Percentiles rank a stretch among this genome's conserved stretches.
Evolutionary conservation across 2,888 invertebrate genomes (phyloP).

Genomic region (Lochmaea crataegi): DNA sequence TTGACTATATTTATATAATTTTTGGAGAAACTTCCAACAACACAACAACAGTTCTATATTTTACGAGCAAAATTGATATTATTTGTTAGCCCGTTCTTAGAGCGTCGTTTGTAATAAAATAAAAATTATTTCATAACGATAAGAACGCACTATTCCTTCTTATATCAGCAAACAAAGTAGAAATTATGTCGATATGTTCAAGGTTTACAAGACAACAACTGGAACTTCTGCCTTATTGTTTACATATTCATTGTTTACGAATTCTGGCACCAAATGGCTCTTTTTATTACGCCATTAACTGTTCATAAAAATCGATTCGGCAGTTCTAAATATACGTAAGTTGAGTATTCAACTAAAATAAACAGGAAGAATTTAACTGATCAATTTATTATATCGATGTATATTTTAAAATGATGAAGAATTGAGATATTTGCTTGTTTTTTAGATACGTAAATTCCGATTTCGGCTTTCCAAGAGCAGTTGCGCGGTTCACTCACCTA

Average conservation of each 20-base stretch:
- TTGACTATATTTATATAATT: too few relatives aligned
- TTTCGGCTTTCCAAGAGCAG: too few relatives aligned
- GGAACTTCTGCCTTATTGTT: background rate
- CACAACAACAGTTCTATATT: too few relatives aligned
- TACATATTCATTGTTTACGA: conserved; percentile 17
- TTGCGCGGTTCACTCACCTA: too few relatives aligned
- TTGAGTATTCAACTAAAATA: conserved; percentile 20
- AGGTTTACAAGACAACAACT: background rate
- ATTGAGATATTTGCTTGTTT: background rate
- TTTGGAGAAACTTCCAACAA: too few relatives aligned
- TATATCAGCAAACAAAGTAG: background rate
- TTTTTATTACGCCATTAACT: conserved; percentile 33
- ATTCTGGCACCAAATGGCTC: conserved; percentile 27
- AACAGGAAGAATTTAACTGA: background rate
- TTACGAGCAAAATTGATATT: too few relatives aligned
- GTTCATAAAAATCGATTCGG: conserved; percentile 37
- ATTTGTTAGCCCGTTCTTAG: too few relatives aligned
- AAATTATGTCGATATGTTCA: conserved; percentile 1
- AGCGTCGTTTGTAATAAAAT: too few relatives aligned
- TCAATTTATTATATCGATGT: background rate
- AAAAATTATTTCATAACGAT: too few relatives aligned
- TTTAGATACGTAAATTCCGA: background rate
- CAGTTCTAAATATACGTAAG: conserved; percentile 28
- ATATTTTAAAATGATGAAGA: background rate
- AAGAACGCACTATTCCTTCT: background rate